phyloP scores from a whole-genome alignment of 1,140 invertebrate genomes.

The Zaprionus africanus region DNA sequence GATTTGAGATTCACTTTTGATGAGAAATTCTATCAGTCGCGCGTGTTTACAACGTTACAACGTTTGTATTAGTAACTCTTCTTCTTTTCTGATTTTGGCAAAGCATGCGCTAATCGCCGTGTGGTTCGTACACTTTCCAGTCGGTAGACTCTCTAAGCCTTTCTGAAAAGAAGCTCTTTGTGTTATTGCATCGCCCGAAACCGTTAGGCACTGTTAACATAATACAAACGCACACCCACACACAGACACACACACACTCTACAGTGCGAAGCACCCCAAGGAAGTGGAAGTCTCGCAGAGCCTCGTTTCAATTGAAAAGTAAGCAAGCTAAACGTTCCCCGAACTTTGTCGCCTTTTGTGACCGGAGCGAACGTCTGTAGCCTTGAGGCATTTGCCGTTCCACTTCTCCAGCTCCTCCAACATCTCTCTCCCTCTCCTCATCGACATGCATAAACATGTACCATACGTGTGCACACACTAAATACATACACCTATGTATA shows the following conservation, averaged over 20 bases:
- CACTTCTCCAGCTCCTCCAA: not conserved
- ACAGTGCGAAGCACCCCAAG: not conserved
- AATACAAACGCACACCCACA: not conserved
- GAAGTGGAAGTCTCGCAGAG: constrained; percentile 4
- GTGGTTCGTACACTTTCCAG: not conserved
- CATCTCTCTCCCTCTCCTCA: not conserved
- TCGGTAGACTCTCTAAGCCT: constrained; percentile 12
- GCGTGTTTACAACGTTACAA: not conserved
- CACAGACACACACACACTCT: not conserved
- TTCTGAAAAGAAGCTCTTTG: constrained; percentile 44
- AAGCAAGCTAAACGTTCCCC: constrained; percentile 76
- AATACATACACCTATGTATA: constrained; percentile 36
- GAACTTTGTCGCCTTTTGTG: constrained; percentile 56
- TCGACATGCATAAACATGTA: not conserved
- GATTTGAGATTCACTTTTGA: constrained; percentile 21
- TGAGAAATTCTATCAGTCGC: constrained; percentile 18
- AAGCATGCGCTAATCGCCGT: constrained; percentile 60
- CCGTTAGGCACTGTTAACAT: constrained; percentile 55
- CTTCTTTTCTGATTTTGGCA: not conserved
- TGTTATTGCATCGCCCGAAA: constrained; percentile 60
- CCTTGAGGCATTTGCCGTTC: constrained; percentile 52
- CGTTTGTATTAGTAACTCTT: not conserved
- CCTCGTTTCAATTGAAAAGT: constrained; percentile 65
- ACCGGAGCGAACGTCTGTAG: constrained; percentile 54
- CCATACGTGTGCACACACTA: not conserved